Evolutionary conservation across 1,140 invertebrate species (phyloP), one percentile per base, ranked within the genome.

Genomic region (Drosophila bocqueti): DNA sequence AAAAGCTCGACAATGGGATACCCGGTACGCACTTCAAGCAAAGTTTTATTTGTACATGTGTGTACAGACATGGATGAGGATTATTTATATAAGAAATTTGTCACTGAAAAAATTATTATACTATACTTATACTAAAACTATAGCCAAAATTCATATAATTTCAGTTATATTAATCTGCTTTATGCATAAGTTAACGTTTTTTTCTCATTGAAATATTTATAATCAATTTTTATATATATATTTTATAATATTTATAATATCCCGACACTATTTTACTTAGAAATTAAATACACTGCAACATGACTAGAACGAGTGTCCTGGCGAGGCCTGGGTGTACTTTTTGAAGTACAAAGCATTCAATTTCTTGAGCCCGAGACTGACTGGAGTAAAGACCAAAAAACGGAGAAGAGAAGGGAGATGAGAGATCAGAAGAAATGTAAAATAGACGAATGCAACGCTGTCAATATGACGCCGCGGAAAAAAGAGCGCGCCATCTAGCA

Each of bases 381-480:
- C 15, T 15, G 15, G 0, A n/a, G 3, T n/a, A 47, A 31, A 24
- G 6, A 24, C 26, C 10, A 47, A 3, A 21, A 49, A 21, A 3
- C 8, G 4, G 4, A 3, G 9, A n/a, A n/a, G 10, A 40, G 5
- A 3, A 24, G 2, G 2, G 11, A 24, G 6, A 40, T n/a, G 36
- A n/a, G 10, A 24, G 15, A 55, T 24, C 18, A 10, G 6, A 9
- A 7, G 3, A 58, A 58, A 26, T 10, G 16, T 9, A 24, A 40
- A 24, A 40, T 11, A 24, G 36, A 18, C 36, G 16, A 58, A 13
- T 21, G 34, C 34, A 40, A 42, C 36, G 54, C 57, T 36, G 42
- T n/a, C 59, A 60, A 60, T 67, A 21, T 26, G 46, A 21, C 11
- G 18, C n/a, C 18, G 46, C 18, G 60, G 15, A 61, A 34, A 61